phyloP scores from a whole-genome alignment of 53 echinoderm and acorn worm species.

The Astropecten irregularis region DNA sequence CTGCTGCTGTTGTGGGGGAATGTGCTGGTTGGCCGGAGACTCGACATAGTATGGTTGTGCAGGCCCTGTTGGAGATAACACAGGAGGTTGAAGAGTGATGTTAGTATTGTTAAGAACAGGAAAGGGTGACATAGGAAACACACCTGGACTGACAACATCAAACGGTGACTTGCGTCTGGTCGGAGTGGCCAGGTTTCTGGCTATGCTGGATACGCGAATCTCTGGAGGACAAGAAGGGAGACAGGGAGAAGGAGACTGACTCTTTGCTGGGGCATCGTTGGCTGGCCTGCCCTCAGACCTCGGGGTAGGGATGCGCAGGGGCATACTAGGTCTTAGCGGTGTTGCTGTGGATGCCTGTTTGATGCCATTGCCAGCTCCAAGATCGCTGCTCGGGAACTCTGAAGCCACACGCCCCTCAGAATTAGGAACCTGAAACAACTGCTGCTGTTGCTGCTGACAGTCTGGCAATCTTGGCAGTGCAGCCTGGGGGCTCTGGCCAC shows the following conservation, averaged over 20 bases:
- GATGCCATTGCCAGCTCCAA: background rate
- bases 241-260: slow-evolving; percentile 24
- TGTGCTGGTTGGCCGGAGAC: slow-evolving; percentile 33
- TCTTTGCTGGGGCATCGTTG: background rate
- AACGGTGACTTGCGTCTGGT: slow-evolving; percentile 49
- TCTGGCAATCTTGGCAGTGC: background rate
- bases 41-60: slow-evolving; percentile 52
- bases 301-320: slow-evolving; percentile 37
- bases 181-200: slow-evolving; percentile 28
- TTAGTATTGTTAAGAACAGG: slow-evolving; percentile 38
- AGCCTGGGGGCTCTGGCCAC: background rate
- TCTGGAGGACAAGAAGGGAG: slow-evolving; percentile 39
- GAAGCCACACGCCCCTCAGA: background rate
- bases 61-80: slow-evolving; percentile 53
- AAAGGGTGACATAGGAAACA: slow-evolving; percentile 61
- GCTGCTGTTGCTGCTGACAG: slow-evolving; percentile 32
- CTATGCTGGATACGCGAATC: background rate
- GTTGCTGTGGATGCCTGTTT: background rate
- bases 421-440: background rate
- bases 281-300: slow-evolving; percentile 15
- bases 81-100: slow-evolving; percentile 29
- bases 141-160: slow-evolving; percentile 42
- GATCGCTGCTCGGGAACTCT: background rate
- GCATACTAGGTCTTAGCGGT: slow-evolving; percentile 37
- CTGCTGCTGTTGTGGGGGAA: background rate